Conservation (phyloP, 2,113 vertebrate species). For the Tinamus guttatus region DNA sequence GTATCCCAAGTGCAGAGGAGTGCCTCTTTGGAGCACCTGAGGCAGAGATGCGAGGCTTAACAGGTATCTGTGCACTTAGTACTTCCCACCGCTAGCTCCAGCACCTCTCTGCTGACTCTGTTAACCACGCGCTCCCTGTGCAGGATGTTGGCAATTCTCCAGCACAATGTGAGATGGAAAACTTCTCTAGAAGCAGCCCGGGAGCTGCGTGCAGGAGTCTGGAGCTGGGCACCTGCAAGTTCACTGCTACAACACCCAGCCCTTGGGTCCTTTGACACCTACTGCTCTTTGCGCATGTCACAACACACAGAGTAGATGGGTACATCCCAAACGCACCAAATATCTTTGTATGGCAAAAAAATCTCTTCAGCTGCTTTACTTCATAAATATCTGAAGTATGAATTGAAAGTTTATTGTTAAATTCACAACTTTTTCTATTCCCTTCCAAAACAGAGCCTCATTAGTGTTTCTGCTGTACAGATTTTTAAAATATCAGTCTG, state of each 20-base stretch:
- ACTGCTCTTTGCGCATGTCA: not conserved
- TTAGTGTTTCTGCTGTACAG: constrained; percentile 27
- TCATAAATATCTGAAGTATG: not conserved
- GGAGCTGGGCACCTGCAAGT: not conserved
- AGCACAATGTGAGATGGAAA: not conserved
- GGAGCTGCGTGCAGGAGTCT: not conserved
- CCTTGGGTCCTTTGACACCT: not conserved
- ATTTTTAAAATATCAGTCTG: constrained; percentile 41
- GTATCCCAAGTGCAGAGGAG: not conserved
- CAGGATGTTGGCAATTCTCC: not conserved
- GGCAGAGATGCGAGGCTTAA: not conserved
- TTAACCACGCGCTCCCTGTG: not conserved
- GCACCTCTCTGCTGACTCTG: not conserved
- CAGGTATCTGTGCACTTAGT: not conserved
- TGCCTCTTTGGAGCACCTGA: not conserved
- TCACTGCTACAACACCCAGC: not conserved
- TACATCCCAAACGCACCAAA: not conserved
- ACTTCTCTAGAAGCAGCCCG: not conserved
- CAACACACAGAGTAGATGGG: not conserved
- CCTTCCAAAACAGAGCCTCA: not conserved
- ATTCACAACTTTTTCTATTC: constrained; percentile 4
- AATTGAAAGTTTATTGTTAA: constrained; percentile 12
- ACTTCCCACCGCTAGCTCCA: rapidly evolving
- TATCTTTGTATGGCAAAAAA: not conserved
- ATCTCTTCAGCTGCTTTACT: not conserved